Conservation (phyloP, 1,140 invertebrate species). For the Zaprionus camerounensis region DNA sequence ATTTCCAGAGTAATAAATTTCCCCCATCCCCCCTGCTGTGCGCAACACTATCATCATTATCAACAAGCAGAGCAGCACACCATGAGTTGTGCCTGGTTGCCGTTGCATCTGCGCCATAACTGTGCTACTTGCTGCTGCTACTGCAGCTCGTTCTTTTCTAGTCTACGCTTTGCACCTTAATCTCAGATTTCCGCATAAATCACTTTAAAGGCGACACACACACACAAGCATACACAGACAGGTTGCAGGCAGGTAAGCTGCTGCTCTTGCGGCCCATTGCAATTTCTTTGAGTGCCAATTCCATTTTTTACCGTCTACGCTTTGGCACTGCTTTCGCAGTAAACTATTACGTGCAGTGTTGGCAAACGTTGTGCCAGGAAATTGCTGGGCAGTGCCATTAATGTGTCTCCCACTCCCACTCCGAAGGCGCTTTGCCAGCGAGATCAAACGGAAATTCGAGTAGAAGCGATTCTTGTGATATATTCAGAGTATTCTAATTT, state of each 20-base stretch:
- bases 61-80: constrained; percentile 30
- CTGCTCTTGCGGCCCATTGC: constrained; percentile 51
- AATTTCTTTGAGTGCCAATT: constrained; percentile 80
- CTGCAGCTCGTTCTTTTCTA: not conserved
- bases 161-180: constrained; percentile 62
- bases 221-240: not conserved
- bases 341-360: constrained; percentile 36
- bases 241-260: constrained; percentile 30
- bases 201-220: constrained; percentile 77
- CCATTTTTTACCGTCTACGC: constrained; percentile 54
- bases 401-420: constrained; percentile 10
- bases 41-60: constrained; percentile 74
- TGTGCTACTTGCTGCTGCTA: not conserved
- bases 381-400: constrained; percentile 64
- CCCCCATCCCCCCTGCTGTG: constrained; percentile 8
- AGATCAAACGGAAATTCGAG: constrained; percentile 1
- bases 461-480: not conserved
- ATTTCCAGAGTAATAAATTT: constrained; percentile 79
- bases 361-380: constrained; percentile 47
- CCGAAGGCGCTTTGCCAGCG: not conserved
- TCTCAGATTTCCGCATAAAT: constrained; percentile 79
- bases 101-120: constrained; percentile 53
- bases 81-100: constrained; percentile 9
- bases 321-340: constrained; percentile 20
- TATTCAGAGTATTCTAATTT: not conserved